Conservation (phyloP, 2,888 invertebrate species). For the Resseliella maxima region DNA sequence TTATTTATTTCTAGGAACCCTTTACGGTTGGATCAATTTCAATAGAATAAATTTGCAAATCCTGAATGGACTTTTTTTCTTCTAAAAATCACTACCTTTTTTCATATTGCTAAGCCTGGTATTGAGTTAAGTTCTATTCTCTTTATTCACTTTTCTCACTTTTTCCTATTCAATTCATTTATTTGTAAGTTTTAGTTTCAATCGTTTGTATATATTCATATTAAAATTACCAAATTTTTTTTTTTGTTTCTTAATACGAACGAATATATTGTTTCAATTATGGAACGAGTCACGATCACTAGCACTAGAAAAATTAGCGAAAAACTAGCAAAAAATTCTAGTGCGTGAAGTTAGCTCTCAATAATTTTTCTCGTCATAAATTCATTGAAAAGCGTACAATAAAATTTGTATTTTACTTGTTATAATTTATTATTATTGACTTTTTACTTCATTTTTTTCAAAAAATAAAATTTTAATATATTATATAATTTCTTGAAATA, state of each 20-base stretch:
- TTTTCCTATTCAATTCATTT: constrained; percentile 18
- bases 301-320: no score
- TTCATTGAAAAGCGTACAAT: no score
- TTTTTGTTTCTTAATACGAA: background rate
- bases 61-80: constrained; percentile 3
- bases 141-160: constrained; percentile 30
- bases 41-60: constrained; percentile 39
- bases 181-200: background rate
- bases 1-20: background rate
- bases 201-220: constrained; percentile 7
- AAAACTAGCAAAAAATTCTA: no score
- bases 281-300: no score
- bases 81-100: background rate
- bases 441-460: no score
- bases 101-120: constrained; percentile 9
- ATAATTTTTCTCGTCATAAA: no score
- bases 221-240: background rate
- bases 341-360: no score
- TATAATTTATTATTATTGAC: no score
- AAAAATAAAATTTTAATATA: no score
- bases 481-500: no score
- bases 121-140: constrained; percentile 9
- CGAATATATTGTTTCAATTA: background rate
- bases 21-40: constrained; percentile 34
- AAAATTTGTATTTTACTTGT: no score